Percentiles rank a stretch among this genome's conserved stretches.
Evolutionary conservation across 2,113 vertebrate genomes (phyloP).

Genomic region (Callipepla squamata): DNA sequence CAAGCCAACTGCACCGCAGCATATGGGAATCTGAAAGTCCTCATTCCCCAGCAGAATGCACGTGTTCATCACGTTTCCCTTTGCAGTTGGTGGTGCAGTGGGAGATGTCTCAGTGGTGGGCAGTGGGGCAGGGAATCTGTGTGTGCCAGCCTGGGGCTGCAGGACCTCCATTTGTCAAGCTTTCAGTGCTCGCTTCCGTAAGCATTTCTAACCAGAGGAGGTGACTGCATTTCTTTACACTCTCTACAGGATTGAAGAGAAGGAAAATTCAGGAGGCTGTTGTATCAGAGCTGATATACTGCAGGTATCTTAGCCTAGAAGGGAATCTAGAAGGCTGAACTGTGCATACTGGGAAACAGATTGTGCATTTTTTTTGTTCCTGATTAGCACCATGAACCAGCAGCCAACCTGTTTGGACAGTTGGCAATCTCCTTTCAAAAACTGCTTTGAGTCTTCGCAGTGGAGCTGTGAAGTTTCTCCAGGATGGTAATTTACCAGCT

Average conservation of each 20-base stretch:
- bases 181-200: neutral
- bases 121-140: neutral
- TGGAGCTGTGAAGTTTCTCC: neutral
- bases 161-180: neutral
- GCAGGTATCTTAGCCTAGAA: neutral
- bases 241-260: neutral
- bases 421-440: neutral
- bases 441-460: neutral
- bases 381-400: neutral
- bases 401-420: neutral
- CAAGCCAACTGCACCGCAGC: neutral
- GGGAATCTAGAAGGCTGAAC: neutral
- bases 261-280: neutral
- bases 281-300: neutral
- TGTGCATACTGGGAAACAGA: neutral
- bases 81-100: neutral
- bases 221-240: neutral
- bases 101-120: neutral
- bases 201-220: neutral
- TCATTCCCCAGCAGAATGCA: neutral
- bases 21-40: neutral
- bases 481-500: neutral
- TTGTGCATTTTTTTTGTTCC: neutral
- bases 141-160: neutral
- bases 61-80: neutral